phyloP scores from a whole-genome alignment of 37 sponge, comb jelly and placozoan species.

The Beroe forskalii region DNA sequence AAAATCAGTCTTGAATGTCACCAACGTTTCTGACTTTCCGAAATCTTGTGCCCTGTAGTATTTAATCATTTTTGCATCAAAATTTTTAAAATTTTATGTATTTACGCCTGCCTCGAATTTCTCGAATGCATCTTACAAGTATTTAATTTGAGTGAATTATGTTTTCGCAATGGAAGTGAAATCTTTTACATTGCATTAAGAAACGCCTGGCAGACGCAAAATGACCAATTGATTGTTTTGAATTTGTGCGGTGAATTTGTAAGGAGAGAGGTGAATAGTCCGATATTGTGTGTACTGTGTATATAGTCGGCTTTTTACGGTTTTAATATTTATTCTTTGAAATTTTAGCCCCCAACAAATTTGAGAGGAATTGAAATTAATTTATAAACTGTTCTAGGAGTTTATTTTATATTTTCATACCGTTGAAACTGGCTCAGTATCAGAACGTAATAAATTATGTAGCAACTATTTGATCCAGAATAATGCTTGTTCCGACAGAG shows the following conservation, averaged over 20 bases:
- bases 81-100: background rate
- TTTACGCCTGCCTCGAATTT: background rate
- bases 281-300: constrained; percentile 41
- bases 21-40: no score
- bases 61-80: no score
- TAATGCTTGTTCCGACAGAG: no score
- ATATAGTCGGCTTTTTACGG: constrained; percentile 64
- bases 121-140: background rate
- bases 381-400: constrained; percentile 58
- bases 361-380: constrained; percentile 23
- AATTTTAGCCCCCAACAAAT: constrained; percentile 36
- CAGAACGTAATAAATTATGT: no score
- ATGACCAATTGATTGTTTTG: no score
- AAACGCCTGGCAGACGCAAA: no score
- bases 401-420: constrained; percentile 53
- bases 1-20: no score
- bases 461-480: no score
- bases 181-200: no score
- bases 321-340: constrained; percentile 64
- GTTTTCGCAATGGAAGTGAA: no score
- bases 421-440: no score
- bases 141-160: background rate
- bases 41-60: no score
- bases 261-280: background rate
- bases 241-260: background rate